Evolutionary conservation across 2,888 invertebrate genomes (phyloP).

Genomic region (Epistrophella euchroma): DNA sequence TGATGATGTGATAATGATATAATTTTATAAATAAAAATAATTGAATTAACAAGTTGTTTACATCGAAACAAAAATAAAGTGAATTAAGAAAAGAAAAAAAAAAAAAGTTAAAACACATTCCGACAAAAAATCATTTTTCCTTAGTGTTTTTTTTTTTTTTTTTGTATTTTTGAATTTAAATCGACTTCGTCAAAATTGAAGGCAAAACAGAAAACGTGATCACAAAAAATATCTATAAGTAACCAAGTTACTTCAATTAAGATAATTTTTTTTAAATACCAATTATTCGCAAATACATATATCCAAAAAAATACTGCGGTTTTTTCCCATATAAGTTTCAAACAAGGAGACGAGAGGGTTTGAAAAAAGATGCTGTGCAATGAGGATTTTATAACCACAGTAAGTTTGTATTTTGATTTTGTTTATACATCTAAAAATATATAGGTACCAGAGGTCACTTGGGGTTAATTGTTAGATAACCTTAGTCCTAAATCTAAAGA

Average conservation of each 20-base stretch:
- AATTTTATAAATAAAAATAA: not conserved
- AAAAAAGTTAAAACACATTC: slow-evolving; percentile 1
- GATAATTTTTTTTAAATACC: slow-evolving; percentile 40
- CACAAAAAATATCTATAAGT: slow-evolving; percentile 55
- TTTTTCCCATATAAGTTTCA: slow-evolving; percentile 48
- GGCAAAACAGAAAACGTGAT: slow-evolving; percentile 56
- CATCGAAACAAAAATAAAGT: slow-evolving; percentile 26
- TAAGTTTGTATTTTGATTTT: slow-evolving; percentile 43
- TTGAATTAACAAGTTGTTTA: slow-evolving; percentile 35
- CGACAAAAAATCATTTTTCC: slow-evolving; percentile 31
- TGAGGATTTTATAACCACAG: slow-evolving; percentile 74
- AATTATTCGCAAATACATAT: slow-evolving; percentile 1
- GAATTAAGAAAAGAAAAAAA: not conserved
- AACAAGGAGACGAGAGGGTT: slow-evolving; percentile 42
- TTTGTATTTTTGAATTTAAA: not conserved
- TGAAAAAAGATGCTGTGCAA: slow-evolving; percentile 74
- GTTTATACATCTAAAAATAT: not conserved
- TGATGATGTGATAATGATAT: slow-evolving; percentile 67
- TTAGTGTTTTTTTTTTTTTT: slow-evolving; percentile 49
- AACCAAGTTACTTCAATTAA: slow-evolving; percentile 40
- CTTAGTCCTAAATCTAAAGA: not conserved
- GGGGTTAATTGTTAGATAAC: slow-evolving; percentile 71
- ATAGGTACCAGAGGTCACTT: not conserved
- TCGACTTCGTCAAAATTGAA: slow-evolving; percentile 31
- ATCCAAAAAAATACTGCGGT: slow-evolving; percentile 52